Evolutionary conservation across 2,113 vertebrate genomes (phyloP).

Genomic region (Psammodynastes pulverulentus): DNA sequence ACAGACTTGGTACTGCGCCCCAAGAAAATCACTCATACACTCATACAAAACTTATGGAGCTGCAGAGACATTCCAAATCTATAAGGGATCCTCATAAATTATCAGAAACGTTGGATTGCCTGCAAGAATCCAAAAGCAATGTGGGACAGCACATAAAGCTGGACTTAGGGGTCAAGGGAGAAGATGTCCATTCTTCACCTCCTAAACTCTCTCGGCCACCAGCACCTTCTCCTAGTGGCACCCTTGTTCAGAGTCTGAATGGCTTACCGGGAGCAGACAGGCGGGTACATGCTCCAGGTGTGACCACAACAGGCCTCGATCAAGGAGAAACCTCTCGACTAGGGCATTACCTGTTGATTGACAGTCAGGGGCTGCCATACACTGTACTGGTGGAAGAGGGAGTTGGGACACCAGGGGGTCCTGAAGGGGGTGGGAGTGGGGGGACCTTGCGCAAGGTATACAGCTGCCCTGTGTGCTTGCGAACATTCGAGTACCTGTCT

Average conservation of each 20-base stretch:
- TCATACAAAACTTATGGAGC: conserved; percentile 14
- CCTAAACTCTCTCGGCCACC: conserved; percentile 26
- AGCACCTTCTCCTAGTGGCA: not conserved
- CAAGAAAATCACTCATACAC: not conserved
- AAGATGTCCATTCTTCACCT: not conserved
- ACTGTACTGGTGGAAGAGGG: conserved; percentile 58
- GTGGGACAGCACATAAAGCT: not conserved
- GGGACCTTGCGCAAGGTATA: conserved; percentile 71
- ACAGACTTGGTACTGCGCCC: not conserved
- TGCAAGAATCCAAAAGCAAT: not conserved
- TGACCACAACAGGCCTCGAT: not conserved
- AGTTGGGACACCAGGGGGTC: not conserved
- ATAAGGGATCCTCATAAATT: not conserved
- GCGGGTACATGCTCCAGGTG: not conserved
- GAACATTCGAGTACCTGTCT: conserved; percentile 84
- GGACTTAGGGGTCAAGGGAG: not conserved
- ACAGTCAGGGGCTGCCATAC: conserved; percentile 63
- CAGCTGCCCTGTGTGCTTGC: conserved; percentile 81
- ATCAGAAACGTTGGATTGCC: not conserved
- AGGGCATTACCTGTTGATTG: conserved; percentile 62
- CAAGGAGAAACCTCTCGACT: conserved; percentile 33
- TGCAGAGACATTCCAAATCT: conserved; percentile 18
- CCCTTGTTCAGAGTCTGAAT: conserved; percentile 17
- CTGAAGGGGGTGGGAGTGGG: not conserved
- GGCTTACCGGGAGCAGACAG: conserved; percentile 12